Percentiles rank a stretch among this genome's conserved stretches.
Evolutionary conservation across 2,113 vertebrate species (phyloP).

Genomic region (Pedetes capensis): DNA sequence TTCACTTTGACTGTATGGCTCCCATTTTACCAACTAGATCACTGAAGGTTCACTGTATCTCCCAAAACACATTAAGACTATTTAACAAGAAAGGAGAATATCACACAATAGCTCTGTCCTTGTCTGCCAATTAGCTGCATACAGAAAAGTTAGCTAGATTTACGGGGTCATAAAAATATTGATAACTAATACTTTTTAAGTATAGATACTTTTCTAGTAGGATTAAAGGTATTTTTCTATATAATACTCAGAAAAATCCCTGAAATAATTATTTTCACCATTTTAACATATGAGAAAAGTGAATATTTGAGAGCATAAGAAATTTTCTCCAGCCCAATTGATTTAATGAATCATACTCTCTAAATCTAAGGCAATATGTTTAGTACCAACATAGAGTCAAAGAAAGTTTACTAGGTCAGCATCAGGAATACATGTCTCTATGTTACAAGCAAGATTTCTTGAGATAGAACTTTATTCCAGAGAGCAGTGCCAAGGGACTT

Average conservation of each 20-base stretch:
- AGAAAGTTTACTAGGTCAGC: neutral
- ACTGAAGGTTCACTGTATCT: neutral
- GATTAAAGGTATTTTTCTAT: neutral
- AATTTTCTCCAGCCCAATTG: neutral
- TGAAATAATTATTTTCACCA: neutral
- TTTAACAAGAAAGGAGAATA: neutral
- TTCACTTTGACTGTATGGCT: neutral
- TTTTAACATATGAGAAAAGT: neutral
- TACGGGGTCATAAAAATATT: neutral
- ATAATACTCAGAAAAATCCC: neutral
- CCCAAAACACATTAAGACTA: neutral
- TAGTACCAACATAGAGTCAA: neutral
- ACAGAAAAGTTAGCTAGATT: neutral
- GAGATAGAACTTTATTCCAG: neutral
- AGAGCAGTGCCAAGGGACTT: neutral
- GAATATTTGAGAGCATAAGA: neutral
- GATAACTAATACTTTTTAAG: neutral
- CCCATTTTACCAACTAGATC: neutral
- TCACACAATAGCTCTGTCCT: neutral
- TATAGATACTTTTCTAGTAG: neutral
- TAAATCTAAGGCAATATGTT: neutral
- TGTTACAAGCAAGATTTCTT: neutral
- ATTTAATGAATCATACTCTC: neutral
- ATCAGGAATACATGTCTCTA: neutral
- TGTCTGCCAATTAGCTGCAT: neutral